Conservation (phyloP, 2,113 vertebrate genomes). For the Aplodontia rufa region DNA sequence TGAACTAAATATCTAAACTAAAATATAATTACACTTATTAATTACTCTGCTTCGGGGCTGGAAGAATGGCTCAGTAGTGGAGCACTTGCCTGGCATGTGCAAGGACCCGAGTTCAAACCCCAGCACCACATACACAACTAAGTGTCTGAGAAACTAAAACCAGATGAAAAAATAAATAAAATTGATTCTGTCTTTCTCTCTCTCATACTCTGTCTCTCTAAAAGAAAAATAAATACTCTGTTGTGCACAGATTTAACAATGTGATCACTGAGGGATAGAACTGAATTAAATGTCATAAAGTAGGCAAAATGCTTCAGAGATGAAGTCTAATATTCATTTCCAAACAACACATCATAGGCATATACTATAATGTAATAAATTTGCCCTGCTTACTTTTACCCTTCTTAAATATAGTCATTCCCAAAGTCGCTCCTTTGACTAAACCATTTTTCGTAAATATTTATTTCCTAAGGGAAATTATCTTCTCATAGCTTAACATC, state of each 20-base stretch:
- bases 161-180: no score
- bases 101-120: no score
- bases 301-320: background rate
- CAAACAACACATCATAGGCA: background rate
- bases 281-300: background rate
- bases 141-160: no score
- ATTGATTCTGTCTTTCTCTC: no score
- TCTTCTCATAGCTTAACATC: background rate
- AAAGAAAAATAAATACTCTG: no score
- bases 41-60: background rate
- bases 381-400: background rate
- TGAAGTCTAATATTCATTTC: conserved; percentile 18
- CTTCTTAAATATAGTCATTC: conserved; percentile 1
- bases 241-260: conserved; percentile 1
- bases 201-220: no score
- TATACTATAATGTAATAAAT: background rate
- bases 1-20: conserved; percentile 1
- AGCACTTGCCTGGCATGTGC: no score
- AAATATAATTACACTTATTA: conserved; percentile 27
- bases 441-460: background rate
- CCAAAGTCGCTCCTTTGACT: background rate
- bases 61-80: no score
- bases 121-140: no score
- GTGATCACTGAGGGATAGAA: background rate
- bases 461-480: conserved; percentile 21